Base-by-base conservation (phyloP, 2,888 invertebrate species). In the Agrotis ipsilon region DNA sequence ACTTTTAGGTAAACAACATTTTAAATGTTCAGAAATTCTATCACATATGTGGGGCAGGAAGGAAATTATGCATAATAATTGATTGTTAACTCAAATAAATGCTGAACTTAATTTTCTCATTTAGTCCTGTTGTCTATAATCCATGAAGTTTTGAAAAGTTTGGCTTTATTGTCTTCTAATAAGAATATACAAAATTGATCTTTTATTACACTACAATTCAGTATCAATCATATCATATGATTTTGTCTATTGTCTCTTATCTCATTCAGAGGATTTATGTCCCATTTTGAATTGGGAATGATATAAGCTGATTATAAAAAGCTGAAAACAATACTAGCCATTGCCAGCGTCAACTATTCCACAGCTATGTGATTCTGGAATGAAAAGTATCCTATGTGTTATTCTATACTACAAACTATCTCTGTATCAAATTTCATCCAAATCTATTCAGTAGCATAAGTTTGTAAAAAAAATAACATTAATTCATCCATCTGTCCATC, bases 21-120 rank as follows among this genome's bases (percentile, higher is more conserved):
- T 9, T 13, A 32, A 45, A 45, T n/a, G 18, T 54, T 19, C 18
- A 18, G 7, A 1, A 13, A 21, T 1, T 48, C 0, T 46, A 6
- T 14, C 24, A 19, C 7, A 77, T 45, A 43, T 24, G 48, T 19
- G 39, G 6, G 0, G 3, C 21, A 57, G 45, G 65, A 58, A 78
- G 72, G 57, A 67, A 58, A 67, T 39, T 61, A 46, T 21, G 61
- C 48, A 18, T 78, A 57, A 21, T 16, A 58, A 52, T 61, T 7
- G 7, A 58, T 24, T 72, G 48, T 72, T 43, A 57, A 54, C n/a
- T 60, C 48, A 19, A 77, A 66, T 39, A 32, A 55, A 11, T 49
- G 18, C 2, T 5, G 5, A 11, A 49, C 48, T 21, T 16, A 16
- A 43, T 13, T 24, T 45, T 49, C 27, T 43, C 9, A 21, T 60